phyloP scores from a whole-genome alignment of 1,140 invertebrate genomes.

The Pantala flavescens region DNA sequence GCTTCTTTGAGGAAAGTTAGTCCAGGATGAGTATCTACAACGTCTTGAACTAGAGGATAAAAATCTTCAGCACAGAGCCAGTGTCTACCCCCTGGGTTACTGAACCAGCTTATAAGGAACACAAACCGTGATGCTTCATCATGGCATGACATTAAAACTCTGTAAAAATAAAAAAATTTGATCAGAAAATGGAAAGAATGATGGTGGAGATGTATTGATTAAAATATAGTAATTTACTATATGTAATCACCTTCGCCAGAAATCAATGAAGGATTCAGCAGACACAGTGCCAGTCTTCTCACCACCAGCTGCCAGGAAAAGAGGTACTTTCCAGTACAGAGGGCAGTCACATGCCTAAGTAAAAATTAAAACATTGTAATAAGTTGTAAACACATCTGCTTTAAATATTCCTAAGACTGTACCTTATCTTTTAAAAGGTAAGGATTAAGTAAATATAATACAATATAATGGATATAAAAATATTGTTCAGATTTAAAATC shows the following conservation, averaged over 20 bases:
- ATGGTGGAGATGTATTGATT: no score
- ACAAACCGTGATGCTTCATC: constrained; percentile 86
- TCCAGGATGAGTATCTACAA: constrained; percentile 98
- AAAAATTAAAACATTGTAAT: constrained; percentile 7
- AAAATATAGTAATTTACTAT: no score
- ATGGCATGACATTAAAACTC: constrained; percentile 45
- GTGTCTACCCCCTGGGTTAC: constrained; percentile 36
- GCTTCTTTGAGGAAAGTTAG: constrained; percentile 93
- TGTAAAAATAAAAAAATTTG: neutral
- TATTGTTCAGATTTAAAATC: no score
- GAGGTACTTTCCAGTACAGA: constrained; percentile 88
- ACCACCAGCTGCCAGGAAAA: constrained; percentile 76
- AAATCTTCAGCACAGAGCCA: constrained; percentile 76
- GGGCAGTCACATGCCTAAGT: constrained; percentile 68
- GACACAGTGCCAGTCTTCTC: constrained; percentile 58
- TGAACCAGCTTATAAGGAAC: constrained; percentile 62
- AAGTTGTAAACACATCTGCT: no score
- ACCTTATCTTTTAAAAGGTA: no score
- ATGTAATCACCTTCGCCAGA: constrained; percentile 69
- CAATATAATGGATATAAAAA: no score
- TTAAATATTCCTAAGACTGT: no score
- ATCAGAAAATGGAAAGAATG: neutral
- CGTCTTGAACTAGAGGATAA: constrained; percentile 87
- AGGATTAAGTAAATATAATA: no score
- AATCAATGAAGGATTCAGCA: constrained; percentile 73